phyloP scores from a whole-genome alignment of 2,113 vertebrate genomes.

The Merops nubicus region DNA sequence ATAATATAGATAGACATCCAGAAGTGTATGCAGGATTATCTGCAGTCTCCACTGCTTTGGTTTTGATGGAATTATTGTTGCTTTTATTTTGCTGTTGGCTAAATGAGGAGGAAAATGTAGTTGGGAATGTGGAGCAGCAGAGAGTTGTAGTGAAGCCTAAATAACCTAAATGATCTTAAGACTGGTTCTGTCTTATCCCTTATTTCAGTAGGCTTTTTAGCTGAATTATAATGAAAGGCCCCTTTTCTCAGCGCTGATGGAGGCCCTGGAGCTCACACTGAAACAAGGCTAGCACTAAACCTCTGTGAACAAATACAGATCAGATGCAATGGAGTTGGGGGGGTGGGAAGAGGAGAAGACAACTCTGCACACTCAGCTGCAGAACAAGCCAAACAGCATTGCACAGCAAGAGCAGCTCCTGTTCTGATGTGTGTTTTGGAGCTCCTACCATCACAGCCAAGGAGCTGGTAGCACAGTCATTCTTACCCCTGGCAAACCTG shows the following conservation, averaged over 20 bases:
- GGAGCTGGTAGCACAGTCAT: neutral
- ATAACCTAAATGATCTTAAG: neutral
- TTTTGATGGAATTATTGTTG: neutral
- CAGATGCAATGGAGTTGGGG: neutral
- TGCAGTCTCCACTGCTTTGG: neutral
- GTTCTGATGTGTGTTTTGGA: neutral
- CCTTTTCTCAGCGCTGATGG: neutral
- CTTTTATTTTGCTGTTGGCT: neutral
- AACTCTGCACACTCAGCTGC: fast-evolving
- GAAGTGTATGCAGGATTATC: neutral
- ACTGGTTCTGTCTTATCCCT: neutral
- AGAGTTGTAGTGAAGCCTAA: neutral
- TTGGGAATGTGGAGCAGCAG: neutral
- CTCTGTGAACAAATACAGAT: neutral
- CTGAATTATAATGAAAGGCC: neutral
- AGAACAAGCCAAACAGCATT: neutral
- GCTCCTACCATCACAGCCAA: fast-evolving
- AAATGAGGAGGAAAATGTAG: neutral
- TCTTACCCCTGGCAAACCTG: neutral
- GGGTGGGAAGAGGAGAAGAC: neutral
- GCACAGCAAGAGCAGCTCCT: neutral
- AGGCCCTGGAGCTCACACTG: neutral
- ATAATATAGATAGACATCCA: neutral
- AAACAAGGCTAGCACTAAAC: neutral
- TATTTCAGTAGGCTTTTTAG: neutral